phyloP scores from a whole-genome alignment of 2,113 vertebrate species.

The Macrotis lagotis region DNA sequence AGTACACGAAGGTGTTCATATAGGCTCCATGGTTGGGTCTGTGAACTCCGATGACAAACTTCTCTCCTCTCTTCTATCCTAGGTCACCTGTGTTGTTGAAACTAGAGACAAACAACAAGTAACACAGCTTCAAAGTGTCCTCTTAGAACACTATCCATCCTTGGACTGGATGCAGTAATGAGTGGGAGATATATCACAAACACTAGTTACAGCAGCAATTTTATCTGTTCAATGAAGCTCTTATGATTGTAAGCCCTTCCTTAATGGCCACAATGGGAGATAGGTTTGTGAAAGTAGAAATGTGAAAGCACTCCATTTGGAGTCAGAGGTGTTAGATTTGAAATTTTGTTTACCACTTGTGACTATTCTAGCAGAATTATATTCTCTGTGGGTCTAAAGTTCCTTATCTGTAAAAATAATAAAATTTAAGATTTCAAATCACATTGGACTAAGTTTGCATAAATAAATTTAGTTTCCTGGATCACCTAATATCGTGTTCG shows the following conservation, averaged over 20 bases:
- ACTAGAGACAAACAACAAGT: conserved; percentile 90
- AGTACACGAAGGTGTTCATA: neutral
- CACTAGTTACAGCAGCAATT: neutral
- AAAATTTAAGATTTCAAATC: neutral
- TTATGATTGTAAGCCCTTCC: neutral
- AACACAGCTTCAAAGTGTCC: conserved; percentile 83
- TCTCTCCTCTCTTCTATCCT: conserved; percentile 62
- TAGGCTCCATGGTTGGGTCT: neutral
- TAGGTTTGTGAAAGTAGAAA: neutral
- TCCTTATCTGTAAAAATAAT: neutral
- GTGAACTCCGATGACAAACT: neutral
- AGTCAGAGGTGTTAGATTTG: neutral
- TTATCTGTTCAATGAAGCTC: neutral
- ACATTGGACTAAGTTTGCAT: neutral
- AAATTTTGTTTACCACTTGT: neutral
- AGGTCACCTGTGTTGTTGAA: conserved; percentile 93
- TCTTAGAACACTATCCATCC: conserved; percentile 89
- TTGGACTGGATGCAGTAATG: conserved; percentile 88
- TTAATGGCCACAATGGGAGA: neutral
- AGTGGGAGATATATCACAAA: conserved; percentile 48
- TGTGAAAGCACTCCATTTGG: neutral
- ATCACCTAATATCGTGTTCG: neutral
- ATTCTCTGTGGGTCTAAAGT: neutral
- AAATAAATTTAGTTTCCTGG: neutral
- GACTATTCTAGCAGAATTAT: neutral